Conservation (phyloP, 2,888 invertebrate species). For the Orthosia incerta region DNA sequence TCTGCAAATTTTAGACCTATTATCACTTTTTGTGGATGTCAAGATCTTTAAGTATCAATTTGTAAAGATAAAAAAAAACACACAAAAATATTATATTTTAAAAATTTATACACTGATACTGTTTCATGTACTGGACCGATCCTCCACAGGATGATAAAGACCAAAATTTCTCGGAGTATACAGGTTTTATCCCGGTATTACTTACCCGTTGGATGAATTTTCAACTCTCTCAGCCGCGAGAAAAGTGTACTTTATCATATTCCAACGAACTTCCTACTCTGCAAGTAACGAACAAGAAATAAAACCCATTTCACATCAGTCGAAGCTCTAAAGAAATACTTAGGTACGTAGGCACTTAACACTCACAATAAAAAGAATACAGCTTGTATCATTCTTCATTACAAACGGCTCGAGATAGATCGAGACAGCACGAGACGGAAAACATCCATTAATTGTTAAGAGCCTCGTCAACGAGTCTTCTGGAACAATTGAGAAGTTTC, state of each 20-base stretch:
- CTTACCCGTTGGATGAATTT: no score
- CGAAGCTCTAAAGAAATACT: slow-evolving; percentile 19
- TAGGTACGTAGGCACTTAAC: background rate
- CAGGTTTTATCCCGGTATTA: no score
- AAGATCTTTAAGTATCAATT: no score
- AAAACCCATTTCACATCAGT: background rate
- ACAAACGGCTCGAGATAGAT: slow-evolving; percentile 27
- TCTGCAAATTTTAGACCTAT: background rate
- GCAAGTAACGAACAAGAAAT: background rate
- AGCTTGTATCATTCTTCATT: slow-evolving; percentile 54
- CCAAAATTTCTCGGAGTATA: no score
- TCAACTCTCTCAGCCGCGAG: background rate
- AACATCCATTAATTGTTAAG: slow-evolving; percentile 58
- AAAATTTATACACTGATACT: no score
- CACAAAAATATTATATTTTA: no score
- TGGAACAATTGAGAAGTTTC: slow-evolving; percentile 29
- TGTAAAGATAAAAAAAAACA: no score
- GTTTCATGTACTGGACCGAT: no score
- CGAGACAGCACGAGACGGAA: slow-evolving; percentile 31
- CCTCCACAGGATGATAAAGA: no score
- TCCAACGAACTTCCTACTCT: background rate
- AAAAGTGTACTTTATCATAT: background rate
- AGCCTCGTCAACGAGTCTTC: slow-evolving; percentile 35
- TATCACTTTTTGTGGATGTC: no score
- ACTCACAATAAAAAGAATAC: slow-evolving; percentile 20